Percentiles rank a stretch among this genome's conserved stretches.
Conservation (phyloP, 2,888 invertebrate genomes). For the Crioceris asparagi region DNA sequence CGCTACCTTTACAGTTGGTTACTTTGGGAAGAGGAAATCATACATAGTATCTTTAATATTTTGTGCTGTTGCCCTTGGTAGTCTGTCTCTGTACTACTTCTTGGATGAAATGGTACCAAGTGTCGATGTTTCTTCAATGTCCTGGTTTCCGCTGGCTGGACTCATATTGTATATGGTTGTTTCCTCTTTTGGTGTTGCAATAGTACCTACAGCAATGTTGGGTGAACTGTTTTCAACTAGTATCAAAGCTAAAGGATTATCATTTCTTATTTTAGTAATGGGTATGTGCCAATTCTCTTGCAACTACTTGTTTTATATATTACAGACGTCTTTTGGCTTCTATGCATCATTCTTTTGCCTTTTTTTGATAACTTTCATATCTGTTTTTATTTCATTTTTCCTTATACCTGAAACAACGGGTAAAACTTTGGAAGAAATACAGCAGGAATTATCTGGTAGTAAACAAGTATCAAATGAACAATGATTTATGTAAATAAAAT, state of each 20-base stretch:
- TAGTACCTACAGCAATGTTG: constrained; percentile 27
- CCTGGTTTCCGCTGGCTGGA: constrained; percentile 30
- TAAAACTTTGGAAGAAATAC: constrained; percentile 34
- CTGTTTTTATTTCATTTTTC: constrained; percentile 24
- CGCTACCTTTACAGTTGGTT: constrained; percentile 21
- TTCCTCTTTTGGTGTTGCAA: constrained; percentile 24
- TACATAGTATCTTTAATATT: constrained; percentile 21
- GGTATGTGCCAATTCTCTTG: constrained; percentile 19
- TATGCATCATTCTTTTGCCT: constrained; percentile 29
- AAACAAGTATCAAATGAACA: too few species aligned
- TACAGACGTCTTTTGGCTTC: constrained; percentile 26
- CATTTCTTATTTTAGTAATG: constrained; percentile 23
- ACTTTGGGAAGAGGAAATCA: constrained; percentile 21
- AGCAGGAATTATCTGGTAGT: too few species aligned
- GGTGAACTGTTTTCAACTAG: constrained; percentile 30
- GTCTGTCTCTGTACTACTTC: constrained; percentile 22
- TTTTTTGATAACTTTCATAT: constrained; percentile 21
- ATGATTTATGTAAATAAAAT: too few species aligned
- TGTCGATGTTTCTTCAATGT: constrained; percentile 18
- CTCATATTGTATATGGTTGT: constrained; percentile 24
- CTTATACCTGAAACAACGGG: constrained; percentile 33
- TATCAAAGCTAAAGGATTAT: constrained; percentile 28
- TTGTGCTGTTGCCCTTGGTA: constrained; percentile 15
- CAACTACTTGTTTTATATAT: constrained; percentile 28
- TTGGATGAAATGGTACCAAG: constrained; percentile 16